Evolutionary conservation across 2,888 invertebrate species (phyloP).

Genomic region (Acleris literana): DNA sequence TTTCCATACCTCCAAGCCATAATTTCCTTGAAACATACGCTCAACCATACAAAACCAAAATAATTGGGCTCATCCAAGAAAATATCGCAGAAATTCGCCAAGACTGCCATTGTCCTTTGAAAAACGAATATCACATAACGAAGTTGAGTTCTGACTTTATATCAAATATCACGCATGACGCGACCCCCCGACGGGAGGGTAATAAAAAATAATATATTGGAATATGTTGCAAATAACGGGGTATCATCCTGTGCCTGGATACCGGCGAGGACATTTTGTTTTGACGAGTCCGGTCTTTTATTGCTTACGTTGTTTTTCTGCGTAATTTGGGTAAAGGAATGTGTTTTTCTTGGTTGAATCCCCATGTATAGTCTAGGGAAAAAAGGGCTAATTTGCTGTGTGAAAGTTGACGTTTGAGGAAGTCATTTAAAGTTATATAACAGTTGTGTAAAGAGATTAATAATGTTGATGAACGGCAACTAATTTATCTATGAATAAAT

Average conservation of each 20-base stretch:
- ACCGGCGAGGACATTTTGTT: slow-evolving; percentile 72
- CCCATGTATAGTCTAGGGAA: too few relatives aligned
- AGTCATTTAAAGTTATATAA: too few relatives aligned
- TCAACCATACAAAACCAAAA: slow-evolving; percentile 46
- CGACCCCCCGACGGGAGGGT: slow-evolving; percentile 69
- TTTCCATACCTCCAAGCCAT: too few relatives aligned
- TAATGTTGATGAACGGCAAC: too few relatives aligned
- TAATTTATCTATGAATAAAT: too few relatives aligned
- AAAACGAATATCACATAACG: slow-evolving; percentile 83
- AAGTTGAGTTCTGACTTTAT: slow-evolving; percentile 83
- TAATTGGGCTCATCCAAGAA: slow-evolving; percentile 77
- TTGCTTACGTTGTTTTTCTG: slow-evolving; percentile 71
- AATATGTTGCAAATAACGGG: slow-evolving; percentile 84
- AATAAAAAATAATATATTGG: slow-evolving; percentile 85
- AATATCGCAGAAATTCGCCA: slow-evolving; percentile 78
- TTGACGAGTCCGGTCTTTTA: slow-evolving; percentile 76
- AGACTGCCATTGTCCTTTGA: slow-evolving; percentile 81
- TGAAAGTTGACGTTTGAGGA: too few relatives aligned
- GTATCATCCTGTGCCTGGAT: slow-evolving; percentile 80
- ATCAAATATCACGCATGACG: slow-evolving; percentile 84
- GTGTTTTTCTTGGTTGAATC: not conserved
- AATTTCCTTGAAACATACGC: not conserved
- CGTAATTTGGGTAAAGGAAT: slow-evolving; percentile 51
- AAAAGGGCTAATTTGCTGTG: too few relatives aligned
- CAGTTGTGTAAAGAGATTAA: too few relatives aligned